These are phyloP conservation scores for Bubo bubo DNA, from an alignment of 2,113 vertebrate genomes.

Conservation along the genomic window DNA sequence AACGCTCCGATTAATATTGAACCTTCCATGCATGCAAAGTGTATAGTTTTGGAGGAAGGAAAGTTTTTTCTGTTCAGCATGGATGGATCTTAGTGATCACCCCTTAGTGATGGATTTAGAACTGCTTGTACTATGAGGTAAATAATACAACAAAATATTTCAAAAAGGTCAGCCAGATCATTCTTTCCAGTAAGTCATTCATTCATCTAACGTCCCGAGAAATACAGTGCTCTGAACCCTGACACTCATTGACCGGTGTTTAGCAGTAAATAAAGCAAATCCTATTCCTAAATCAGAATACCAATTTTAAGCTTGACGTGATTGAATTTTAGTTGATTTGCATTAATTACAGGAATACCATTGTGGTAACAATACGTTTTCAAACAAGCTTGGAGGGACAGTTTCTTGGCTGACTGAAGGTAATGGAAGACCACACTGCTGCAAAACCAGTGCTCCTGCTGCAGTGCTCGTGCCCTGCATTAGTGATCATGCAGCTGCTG, in stretches of 20 bases:
- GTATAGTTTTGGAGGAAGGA: not conserved
- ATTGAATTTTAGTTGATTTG: not conserved
- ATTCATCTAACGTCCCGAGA: not conserved
- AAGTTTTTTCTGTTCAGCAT: not conserved
- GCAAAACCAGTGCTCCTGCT: not conserved
- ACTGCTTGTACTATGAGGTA: not conserved
- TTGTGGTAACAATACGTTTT: not conserved
- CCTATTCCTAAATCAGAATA: not conserved
- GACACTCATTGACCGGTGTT: not conserved
- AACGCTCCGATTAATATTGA: not conserved
- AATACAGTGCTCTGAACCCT: not conserved
- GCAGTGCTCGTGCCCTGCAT: not conserved
- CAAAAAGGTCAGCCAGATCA: not conserved
- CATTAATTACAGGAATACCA: not conserved
- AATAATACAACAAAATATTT: not conserved
- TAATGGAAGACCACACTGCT: rapidly evolving
- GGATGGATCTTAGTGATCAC: too few relatives aligned
- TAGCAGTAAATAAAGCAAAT: constrained; percentile 13
- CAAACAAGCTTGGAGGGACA: not conserved
- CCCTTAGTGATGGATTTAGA: not conserved
- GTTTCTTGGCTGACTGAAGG: not conserved
- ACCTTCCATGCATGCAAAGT: not conserved
- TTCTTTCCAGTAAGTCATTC: not conserved
- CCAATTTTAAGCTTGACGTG: not conserved
- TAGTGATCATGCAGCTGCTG: not conserved